phyloP scores from a whole-genome alignment of 2,113 vertebrate species.

The Ailurus styani region DNA sequence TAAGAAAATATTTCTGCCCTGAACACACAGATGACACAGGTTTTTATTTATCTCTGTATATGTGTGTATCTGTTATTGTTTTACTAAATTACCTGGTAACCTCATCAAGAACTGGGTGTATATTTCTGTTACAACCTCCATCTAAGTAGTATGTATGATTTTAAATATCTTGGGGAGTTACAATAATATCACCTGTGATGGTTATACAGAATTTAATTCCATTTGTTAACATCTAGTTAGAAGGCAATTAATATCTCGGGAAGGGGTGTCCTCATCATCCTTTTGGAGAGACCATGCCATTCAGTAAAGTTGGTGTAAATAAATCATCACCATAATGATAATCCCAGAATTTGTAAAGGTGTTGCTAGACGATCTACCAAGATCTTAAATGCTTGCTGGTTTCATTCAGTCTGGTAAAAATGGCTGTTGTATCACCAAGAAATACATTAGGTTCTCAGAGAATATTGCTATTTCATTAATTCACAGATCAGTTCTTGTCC shows the following conservation, averaged over 20 bases:
- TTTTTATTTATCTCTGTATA: not conserved
- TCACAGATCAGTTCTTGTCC: not conserved
- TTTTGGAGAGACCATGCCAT: not conserved
- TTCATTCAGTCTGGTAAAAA: not conserved
- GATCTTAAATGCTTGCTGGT: not conserved
- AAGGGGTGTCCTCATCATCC: not conserved
- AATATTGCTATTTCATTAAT: not conserved
- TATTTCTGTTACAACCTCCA: not conserved
- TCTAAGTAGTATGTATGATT: not conserved
- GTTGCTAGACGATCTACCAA: not conserved
- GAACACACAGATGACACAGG: not conserved
- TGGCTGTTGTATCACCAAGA: not conserved
- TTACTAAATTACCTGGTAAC: conserved; percentile 8
- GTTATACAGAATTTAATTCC: not conserved
- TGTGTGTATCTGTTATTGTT: not conserved
- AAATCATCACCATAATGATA: not conserved
- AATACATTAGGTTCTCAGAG: not conserved
- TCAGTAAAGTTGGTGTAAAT: not conserved
- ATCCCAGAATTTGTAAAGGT: not conserved
- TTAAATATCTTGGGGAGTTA: not conserved
- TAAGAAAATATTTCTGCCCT: not conserved
- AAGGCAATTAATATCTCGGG: not conserved
- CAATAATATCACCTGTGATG: not conserved
- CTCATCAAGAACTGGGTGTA: not conserved
- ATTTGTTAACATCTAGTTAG: not conserved